Percentiles rank a stretch among this genome's conserved stretches.
These are phyloP conservation scores for Ephestia elutella DNA, from an alignment of 1,140 invertebrate genomes.

Conservation along the genomic window DNA sequence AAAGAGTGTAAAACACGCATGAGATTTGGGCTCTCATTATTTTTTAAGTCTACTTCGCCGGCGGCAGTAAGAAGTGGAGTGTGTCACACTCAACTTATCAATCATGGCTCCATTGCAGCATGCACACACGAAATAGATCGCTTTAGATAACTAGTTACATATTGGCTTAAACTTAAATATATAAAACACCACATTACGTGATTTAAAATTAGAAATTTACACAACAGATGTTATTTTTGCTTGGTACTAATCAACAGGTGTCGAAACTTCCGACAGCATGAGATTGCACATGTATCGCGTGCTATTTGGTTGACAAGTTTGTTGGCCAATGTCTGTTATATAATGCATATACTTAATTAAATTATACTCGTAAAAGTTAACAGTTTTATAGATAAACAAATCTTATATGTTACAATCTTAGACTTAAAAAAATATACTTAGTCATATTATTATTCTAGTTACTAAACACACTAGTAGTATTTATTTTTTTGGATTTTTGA, in stretches of 20 bases:
- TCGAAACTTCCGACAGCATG: constrained; percentile 63
- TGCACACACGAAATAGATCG: background rate
- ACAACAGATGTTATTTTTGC: constrained; percentile 40
- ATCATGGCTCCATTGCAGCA: constrained; percentile 28
- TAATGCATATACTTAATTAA: constrained; percentile 37
- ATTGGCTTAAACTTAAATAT: too few relatives aligned
- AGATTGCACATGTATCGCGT: constrained; percentile 35
- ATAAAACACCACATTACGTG: constrained; percentile 15
- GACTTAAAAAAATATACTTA: too few relatives aligned
- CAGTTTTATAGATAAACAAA: constrained; percentile 15
- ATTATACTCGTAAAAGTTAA: constrained; percentile 20
- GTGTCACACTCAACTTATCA: constrained; percentile 57
- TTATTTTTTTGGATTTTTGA: too few relatives aligned
- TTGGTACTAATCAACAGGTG: constrained; percentile 35
- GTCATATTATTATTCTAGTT: too few relatives aligned
- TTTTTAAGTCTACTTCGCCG: background rate
- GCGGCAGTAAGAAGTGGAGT: constrained; percentile 49
- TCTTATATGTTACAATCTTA: too few relatives aligned
- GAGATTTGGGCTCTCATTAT: too few relatives aligned
- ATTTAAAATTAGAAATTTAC: constrained; percentile 30
- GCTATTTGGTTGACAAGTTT: constrained; percentile 50
- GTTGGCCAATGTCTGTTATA: constrained; percentile 62
- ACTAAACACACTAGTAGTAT: too few relatives aligned
- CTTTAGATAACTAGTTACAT: too few relatives aligned
- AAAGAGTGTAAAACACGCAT: too few relatives aligned